Evolutionary conservation across 2,797 vertebrate species (phyloP), one percentile per base, ranked within the genome.

Genomic region (Monodelphis domestica): DNA sequence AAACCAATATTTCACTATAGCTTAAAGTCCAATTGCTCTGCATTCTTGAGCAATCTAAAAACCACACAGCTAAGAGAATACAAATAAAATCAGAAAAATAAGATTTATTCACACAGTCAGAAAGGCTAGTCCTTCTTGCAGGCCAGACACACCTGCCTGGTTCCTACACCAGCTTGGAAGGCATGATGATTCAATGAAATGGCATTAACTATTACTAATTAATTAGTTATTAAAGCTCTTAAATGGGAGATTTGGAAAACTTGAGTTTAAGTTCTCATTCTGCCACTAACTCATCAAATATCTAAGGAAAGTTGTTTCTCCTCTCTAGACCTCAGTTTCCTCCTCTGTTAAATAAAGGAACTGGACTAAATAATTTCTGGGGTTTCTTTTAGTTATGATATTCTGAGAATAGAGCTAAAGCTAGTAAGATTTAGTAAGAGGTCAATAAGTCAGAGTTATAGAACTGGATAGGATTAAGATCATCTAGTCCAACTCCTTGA

Each of bases 31-130:
- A 97, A 94, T 63, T 93, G 55, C 70, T 92, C 88, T 93, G 92
- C 33, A 94, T 92, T 96, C 55, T 63, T 96, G 50, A 94, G 78
- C 88, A 95, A 94, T 89, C 91, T 78, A 55, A 96, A 95, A 95
- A 89, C 45, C 84, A 70, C 78, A 94, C 53, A 96, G 50, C 38
- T 94, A 95, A 90, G 45, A 56, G 55, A 95, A 91, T 78, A 97
- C 0, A 93, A 12, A 54, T 91, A 50, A 78, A 78, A 94, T 87
- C 4, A 92, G 90, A 94, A 84, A 96, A 88, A 87, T 88, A 56
- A 92, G 10, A 45, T 89, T 93, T 90, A 91, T 56, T 96, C 70
- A 92, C 12, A 30, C 51, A 88, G 89, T 24, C 53, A 94, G 70
- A 94, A 89, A 57, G 14, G 4, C 29, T 88, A 56, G 94, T 53